Conservation (phyloP, 2,888 invertebrate genomes). For the Mythimna loreyi region DNA sequence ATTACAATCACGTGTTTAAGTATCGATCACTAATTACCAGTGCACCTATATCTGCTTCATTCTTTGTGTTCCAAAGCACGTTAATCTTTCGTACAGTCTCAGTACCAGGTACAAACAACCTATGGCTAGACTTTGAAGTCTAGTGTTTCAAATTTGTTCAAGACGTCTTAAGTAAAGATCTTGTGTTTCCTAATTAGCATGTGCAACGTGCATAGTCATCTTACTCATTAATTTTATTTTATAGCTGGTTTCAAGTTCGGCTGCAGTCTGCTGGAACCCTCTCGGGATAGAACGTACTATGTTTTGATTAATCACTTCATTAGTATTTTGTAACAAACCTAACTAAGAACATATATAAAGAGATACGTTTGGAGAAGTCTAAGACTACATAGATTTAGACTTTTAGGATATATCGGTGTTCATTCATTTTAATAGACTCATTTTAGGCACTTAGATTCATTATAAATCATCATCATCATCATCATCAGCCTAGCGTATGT, state of each 20-base stretch:
- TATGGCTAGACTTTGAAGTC: neutral
- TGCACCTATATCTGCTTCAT: too few species aligned
- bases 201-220: conserved; percentile 30
- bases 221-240: conserved; percentile 38
- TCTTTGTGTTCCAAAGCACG: too few species aligned
- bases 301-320: conserved; percentile 1
- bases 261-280: conserved; percentile 11
- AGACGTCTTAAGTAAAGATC: conserved; percentile 4
- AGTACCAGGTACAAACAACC: too few species aligned
- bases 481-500: too few species aligned
- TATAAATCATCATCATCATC: too few species aligned
- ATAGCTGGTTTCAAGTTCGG: conserved; percentile 38
- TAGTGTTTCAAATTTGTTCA: conserved; percentile 3
- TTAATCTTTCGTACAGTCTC: too few species aligned
- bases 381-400: neutral
- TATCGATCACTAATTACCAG: too few species aligned
- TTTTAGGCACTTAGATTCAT: too few species aligned
- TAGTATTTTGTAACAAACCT: neutral
- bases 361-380: too few species aligned
- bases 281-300: neutral
- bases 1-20: too few species aligned
- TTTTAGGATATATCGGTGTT: neutral
- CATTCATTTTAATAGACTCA: too few species aligned
- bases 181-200: conserved; percentile 36
- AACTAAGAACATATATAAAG: neutral